Percentiles rank a stretch among this genome's conserved stretches.
Conservation (phyloP, 2,113 vertebrate species). For the Leptobrachium ailaonicum region DNA sequence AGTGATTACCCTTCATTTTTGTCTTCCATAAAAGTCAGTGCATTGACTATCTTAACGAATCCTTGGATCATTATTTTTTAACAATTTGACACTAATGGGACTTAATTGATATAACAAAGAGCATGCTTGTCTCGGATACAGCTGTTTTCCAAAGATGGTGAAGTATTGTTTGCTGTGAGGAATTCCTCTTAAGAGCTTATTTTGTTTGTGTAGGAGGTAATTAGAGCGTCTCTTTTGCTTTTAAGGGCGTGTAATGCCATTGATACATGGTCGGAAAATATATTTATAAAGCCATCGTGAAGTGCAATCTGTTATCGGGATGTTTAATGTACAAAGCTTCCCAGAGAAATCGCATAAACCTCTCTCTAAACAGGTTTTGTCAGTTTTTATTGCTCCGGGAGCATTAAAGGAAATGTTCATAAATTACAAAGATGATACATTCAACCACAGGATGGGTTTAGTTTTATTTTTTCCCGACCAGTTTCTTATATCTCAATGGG, state of each 20-base stretch:
- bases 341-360: not conserved
- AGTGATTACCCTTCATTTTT: not conserved
- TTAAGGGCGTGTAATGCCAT: conserved; percentile 20
- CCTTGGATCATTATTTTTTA: conserved; percentile 21
- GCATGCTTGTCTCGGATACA: conserved; percentile 31
- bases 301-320: conserved; percentile 10
- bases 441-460: too few relatives aligned
- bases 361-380: not conserved
- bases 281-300: conserved; percentile 13
- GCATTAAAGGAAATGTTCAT: too few relatives aligned
- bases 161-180: conserved; percentile 22
- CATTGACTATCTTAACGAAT: conserved; percentile 1
- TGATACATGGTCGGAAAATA: conserved; percentile 15
- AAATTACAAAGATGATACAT: too few relatives aligned
- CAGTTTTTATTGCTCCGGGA: not conserved
- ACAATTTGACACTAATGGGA: conserved; percentile 34
- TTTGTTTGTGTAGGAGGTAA: conserved; percentile 37
- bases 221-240: conserved; percentile 29
- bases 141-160: conserved; percentile 1
- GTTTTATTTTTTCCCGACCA: too few relatives aligned
- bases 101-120: conserved; percentile 27
- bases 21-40: too few relatives aligned
- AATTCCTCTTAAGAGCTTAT: conserved; percentile 43
- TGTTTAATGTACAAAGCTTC: not conserved
- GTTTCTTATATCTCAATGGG: too few relatives aligned